Base-by-base conservation (phyloP, 2,797 vertebrate species). In the Gallirallus australis region DNA sequence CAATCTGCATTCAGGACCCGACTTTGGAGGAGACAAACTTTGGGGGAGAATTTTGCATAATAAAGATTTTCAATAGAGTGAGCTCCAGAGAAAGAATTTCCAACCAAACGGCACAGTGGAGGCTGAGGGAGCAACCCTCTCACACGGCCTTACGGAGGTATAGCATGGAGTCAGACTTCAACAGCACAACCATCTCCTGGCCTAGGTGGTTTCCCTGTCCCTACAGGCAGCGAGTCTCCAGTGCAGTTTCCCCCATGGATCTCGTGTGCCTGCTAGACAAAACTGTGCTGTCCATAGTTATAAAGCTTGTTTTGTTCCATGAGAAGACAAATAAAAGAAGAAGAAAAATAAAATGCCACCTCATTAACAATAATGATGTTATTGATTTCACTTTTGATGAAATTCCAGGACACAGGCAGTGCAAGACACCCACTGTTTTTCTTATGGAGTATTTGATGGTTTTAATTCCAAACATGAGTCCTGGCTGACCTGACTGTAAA, bases 61-160 rank as follows among this genome's bases (percentile, higher is more conserved):
- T 47, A 90, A 88, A 91, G 66, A 79, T 88, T 88, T 88, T 76
- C 50, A 69, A 42, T 53, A 81, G 69, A 91, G 76, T 30, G 24
- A 79, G 39, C 19, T 79, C 42, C 60, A 79, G 50, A 93, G 64
- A 52, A 84, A 86, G 57, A 47, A 76, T 42, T 83, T 69, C 66
- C 59, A 94, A 69, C 24, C 35, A 88, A 86, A 90, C 40, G 50
- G 61, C 0, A 0, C 1, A 50, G 40, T 0, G 3, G 39, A 78
- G n/a, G 50, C 21, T 75, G 57, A 71, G 20, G 45, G 76, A 91
- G 27, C 52, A 60, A 2, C 8, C 16, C 45, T 77, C 72, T 78
- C 69, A 78, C 39, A 37, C 0, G 8, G 28, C 48, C n/a, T 70
- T 71, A 56, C 0, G 0, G 45, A 81, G 1, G 11, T 16, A 39